Conservation (phyloP, 2,113 vertebrate genomes). For the Podarcis cretensis region DNA sequence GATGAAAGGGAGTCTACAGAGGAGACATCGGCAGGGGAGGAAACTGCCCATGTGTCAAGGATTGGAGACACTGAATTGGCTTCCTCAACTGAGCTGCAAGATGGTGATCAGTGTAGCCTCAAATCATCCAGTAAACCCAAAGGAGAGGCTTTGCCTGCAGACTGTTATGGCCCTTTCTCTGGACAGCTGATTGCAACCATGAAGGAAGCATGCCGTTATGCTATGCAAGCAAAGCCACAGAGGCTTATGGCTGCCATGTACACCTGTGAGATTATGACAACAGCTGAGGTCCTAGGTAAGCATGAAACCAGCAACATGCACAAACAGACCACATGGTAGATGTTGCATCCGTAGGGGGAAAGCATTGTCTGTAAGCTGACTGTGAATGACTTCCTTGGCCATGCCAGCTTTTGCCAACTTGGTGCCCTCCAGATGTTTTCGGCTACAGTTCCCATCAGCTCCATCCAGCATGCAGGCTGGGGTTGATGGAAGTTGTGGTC, state of each 20-base stretch:
- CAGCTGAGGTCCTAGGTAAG: conserved; percentile 95
- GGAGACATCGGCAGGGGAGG: neutral
- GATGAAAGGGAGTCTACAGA: conserved; percentile 11
- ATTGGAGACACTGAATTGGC: neutral
- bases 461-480: no score
- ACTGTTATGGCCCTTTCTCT: conserved; percentile 92
- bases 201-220: conserved; percentile 93
- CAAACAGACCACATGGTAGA: neutral
- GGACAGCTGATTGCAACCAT: conserved; percentile 95
- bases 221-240: conserved; percentile 91
- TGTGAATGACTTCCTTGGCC: neutral
- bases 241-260: conserved; percentile 98
- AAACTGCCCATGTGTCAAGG: accelerated
- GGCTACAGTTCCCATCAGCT: no score
- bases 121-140: conserved; percentile 44
- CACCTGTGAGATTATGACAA: conserved; percentile 96
- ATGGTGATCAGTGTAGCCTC: neutral
- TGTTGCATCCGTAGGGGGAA: neutral
- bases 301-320: accelerated
- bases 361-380: neutral
- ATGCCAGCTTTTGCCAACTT: neutral
- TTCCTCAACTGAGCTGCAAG: neutral
- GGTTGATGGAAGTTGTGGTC: no score
- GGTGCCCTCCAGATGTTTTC: no score
- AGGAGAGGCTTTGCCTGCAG: conserved; percentile 65